Conservation (phyloP, 2,113 vertebrate genomes). For the Balaeniceps rex region DNA sequence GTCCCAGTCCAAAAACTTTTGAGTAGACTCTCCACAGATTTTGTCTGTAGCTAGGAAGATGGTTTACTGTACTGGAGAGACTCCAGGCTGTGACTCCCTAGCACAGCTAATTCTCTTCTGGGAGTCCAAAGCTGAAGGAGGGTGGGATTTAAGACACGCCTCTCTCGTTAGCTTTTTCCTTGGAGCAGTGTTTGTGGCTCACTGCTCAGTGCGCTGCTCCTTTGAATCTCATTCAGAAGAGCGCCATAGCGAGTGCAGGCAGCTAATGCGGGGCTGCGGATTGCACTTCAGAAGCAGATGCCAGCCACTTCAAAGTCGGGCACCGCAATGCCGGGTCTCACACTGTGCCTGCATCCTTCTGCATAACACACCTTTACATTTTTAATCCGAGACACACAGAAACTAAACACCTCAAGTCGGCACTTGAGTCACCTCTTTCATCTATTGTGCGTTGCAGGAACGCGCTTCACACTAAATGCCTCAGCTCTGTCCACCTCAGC, state of each 20-base stretch:
- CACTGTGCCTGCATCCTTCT: not conserved
- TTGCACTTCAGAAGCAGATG: not conserved
- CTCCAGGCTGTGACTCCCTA: not conserved
- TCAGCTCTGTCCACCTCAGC: not conserved
- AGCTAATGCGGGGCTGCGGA: not conserved
- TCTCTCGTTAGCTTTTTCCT: not conserved
- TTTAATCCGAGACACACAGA: not conserved
- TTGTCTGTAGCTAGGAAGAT: not conserved
- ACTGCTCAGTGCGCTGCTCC: not conserved
- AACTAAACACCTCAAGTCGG: not conserved
- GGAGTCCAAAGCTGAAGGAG: not conserved
- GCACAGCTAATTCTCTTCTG: not conserved
- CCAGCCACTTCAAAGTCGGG: not conserved
- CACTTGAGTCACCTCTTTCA: not conserved
- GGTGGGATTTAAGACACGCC: not conserved
- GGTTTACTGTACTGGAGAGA: not conserved
- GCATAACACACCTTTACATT: not conserved
- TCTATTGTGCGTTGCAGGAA: not conserved
- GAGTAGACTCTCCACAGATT: not conserved
- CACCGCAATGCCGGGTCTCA: not conserved
- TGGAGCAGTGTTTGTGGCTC: not conserved
- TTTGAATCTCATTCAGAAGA: not conserved
- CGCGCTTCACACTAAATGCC: not conserved
- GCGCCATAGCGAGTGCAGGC: fast-evolving
- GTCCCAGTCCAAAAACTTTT: not conserved